phyloP scores from a whole-genome alignment of 2,113 vertebrate species.

The Syngnathus typhle region DNA sequence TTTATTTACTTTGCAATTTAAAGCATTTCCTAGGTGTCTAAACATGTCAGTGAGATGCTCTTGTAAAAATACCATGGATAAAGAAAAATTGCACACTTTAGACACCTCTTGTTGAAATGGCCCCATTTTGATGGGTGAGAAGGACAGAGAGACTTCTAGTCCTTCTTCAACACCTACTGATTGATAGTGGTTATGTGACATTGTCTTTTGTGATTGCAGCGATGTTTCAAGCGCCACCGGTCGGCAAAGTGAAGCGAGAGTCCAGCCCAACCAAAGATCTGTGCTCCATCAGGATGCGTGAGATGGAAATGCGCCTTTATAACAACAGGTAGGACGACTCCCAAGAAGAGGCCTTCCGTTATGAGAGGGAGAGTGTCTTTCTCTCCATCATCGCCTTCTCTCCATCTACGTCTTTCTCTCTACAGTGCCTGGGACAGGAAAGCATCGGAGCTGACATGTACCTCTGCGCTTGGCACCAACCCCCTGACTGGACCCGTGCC shows the following conservation, averaged over 20 bases:
- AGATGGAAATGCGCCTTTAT: constrained; percentile 90
- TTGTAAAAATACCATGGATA: not conserved
- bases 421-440: constrained; percentile 88
- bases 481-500: constrained; percentile 35
- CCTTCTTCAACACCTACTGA: not conserved
- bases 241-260: constrained; percentile 89
- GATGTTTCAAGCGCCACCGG: constrained; percentile 83
- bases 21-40: not conserved
- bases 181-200: not conserved
- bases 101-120: too few species aligned
- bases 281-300: constrained; percentile 79
- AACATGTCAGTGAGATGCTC: not conserved
- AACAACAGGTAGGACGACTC: constrained; percentile 80
- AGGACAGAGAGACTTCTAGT: too few species aligned
- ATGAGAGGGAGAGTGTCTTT: too few species aligned
- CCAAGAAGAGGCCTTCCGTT: not conserved
- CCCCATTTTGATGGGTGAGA: not conserved
- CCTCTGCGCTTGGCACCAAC: constrained; percentile 70
- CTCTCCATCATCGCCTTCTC: not conserved
- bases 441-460: constrained; percentile 79
- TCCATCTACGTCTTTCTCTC: not conserved
- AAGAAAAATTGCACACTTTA: not conserved
- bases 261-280: constrained; percentile 76
- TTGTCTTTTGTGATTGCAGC: constrained; percentile 59
- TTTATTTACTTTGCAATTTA: not conserved